Conservation (phyloP, 1,140 invertebrate species). For the Neodiprion fabricii region DNA sequence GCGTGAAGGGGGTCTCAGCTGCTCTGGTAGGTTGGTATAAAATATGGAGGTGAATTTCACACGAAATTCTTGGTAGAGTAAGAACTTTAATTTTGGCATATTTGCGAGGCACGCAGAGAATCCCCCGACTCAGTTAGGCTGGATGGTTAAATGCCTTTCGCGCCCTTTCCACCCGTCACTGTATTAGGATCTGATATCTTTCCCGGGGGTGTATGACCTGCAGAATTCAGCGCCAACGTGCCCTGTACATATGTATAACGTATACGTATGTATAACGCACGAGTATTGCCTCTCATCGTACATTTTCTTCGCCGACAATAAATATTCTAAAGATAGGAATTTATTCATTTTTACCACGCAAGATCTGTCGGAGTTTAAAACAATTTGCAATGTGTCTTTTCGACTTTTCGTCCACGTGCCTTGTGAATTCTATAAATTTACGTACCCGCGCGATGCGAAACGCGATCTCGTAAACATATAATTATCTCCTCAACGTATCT, state of each 20-base stretch:
- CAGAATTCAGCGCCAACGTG: neutral
- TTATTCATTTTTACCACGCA: neutral
- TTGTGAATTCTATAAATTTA: neutral
- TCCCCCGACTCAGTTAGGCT: neutral
- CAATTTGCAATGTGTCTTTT: neutral
- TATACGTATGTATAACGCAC: neutral
- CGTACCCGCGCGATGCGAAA: neutral
- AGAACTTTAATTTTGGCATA: constrained; percentile 5
- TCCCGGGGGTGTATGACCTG: neutral
- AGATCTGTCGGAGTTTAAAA: neutral
- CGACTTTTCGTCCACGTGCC: neutral
- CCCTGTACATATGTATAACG: neutral
- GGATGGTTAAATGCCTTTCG: constrained; percentile 1
- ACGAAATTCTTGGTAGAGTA: neutral
- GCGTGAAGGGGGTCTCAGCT: too few species aligned
- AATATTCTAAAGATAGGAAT: neutral
- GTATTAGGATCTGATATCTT: constrained; percentile 5
- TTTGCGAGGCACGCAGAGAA: constrained; percentile 4
- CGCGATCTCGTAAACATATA: neutral
- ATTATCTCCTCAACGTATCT: neutral
- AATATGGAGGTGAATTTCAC: neutral
- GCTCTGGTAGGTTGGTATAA: neutral
- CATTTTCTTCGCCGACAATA: too few species aligned
- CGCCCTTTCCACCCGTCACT: neutral
- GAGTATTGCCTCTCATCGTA: too few species aligned